phyloP scores from a whole-genome alignment of 2,797 vertebrate genomes.

The Bradypodion pumilum region DNA sequence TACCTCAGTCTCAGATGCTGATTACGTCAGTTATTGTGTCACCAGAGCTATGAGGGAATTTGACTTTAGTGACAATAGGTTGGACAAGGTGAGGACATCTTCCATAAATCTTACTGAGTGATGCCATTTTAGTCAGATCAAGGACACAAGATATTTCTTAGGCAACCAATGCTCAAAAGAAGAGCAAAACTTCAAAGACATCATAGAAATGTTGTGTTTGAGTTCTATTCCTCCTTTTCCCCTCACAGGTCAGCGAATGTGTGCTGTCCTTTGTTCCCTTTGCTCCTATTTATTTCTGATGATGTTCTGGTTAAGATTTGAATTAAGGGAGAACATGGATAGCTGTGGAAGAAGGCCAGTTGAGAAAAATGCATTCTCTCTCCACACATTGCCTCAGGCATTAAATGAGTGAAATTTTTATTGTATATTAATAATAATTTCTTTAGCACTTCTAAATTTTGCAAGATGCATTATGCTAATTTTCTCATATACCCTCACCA shows the following conservation, averaged over 20 bases:
- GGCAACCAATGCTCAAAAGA: not conserved
- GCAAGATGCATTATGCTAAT: constrained; percentile 18
- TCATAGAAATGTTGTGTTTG: not conserved
- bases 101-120: not conserved
- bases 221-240: not conserved
- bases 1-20: too few relatives aligned
- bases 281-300: not conserved
- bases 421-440: constrained; percentile 17
- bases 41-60: not conserved
- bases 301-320: not conserved
- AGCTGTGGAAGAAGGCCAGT: not conserved
- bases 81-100: too few relatives aligned
- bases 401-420: not conserved
- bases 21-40: not conserved
- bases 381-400: not conserved
- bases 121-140: not conserved
- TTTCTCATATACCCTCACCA: constrained; percentile 3
- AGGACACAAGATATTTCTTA: not conserved
- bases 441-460: constrained; percentile 9
- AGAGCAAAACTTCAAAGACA: not conserved
- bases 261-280: not conserved
- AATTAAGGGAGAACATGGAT: too few relatives aligned
- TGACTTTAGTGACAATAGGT: not conserved
- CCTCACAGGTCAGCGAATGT: not conserved
- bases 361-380: not conserved